Base-by-base conservation (phyloP, 2,888 invertebrate species). In the Leistus spinibarbis region DNA sequence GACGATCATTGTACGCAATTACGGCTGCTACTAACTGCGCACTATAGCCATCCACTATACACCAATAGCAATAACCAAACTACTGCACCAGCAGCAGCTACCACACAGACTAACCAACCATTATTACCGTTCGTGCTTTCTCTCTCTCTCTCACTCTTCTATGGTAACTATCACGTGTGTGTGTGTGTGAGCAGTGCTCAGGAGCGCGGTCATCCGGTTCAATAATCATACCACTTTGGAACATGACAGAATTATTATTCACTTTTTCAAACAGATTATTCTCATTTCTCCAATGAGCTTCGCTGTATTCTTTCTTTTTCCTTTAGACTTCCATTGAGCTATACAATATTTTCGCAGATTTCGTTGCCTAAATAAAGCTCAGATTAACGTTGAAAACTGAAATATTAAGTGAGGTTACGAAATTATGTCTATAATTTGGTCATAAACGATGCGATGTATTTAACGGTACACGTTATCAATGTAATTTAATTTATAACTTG, bases 1-100 rank as follows among this genome's bases (percentile, higher is more conserved):
- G 67, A 68, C 67, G 67, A 68, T 54, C 67, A 68, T 68, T 68
- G 54, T 20, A 68, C 17, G 54, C 67, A 68, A 68, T 68, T 68
- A 68, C 67, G 24, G 17, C 13, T 40, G 40, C 40, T 40, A 40
- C 40, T 40, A 40, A 40, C 40, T 40, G 40, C 40, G 40, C 40
- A 40, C 40, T 40, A 7, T 1, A 40, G 40, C 40, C 5, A 40
- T 40, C 7, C 40, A 40, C 40, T 40, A 10, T 10, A 40, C 13
- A 40, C 40, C 40, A 40, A 40, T 40, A 7, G 40, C 40, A 40
- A 40, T 40, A 40, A 40, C 40, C 40, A 40, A 40, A 40, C 4
- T 40, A 40, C 4, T 40, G 13, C 40, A 40, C 40, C 40, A 40
- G 3, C 7, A 7, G 10, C 40, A 40, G 40, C 40, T 40, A 40